A percentile compares a stretch with the other conserved stretches of the same genome.
Conservation (phyloP, 1,140 invertebrate species). For the Lutraria rhynchaena region DNA sequence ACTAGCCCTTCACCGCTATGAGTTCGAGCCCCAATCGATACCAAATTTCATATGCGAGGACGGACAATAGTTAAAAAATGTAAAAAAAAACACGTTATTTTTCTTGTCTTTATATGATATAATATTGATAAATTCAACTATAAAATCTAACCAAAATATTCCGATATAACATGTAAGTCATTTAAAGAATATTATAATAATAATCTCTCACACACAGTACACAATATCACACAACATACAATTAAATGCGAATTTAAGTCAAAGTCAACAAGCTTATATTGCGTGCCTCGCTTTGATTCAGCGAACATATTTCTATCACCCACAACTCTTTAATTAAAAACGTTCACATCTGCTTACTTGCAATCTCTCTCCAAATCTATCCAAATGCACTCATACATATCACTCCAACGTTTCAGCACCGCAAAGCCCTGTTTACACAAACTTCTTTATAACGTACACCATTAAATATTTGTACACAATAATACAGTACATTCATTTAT, state of each 20-base stretch:
- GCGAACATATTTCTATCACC: background rate
- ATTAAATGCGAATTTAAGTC: background rate
- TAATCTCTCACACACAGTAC: background rate
- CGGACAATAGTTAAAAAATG: too few relatives aligned
- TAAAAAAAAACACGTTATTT: background rate
- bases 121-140: conserved; percentile 41
- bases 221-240: background rate
- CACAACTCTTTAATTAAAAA: background rate
- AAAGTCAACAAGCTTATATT: background rate
- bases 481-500: too few relatives aligned
- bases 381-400: too few relatives aligned
- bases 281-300: background rate
- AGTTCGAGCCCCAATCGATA: too few relatives aligned
- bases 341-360: too few relatives aligned
- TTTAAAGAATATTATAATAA: conserved; percentile 13
- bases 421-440: too few relatives aligned
- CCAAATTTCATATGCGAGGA: too few relatives aligned
- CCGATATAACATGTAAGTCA: background rate
- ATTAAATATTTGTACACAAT: too few relatives aligned
- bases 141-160: conserved; percentile 35
- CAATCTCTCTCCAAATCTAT: too few relatives aligned
- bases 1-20: too few relatives aligned
- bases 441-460: too few relatives aligned
- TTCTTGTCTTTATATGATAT: conserved; percentile 36
- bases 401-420: too few relatives aligned